Evolutionary conservation across 2,113 vertebrate genomes (phyloP).

Genomic region (Coracopsis vasa): DNA sequence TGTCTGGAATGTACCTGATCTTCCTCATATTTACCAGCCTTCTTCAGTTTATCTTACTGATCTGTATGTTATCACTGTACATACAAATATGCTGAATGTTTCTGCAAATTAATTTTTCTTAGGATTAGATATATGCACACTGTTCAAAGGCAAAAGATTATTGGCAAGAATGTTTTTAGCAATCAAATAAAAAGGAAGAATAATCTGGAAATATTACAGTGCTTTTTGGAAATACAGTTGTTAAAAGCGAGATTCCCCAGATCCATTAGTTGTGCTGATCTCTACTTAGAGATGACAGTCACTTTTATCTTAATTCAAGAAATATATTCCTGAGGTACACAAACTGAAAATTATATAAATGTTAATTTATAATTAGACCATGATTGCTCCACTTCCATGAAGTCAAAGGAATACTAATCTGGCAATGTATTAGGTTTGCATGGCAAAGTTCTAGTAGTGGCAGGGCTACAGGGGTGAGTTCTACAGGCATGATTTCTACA

Average conservation of each 20-base stretch:
- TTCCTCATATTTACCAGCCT: not conserved
- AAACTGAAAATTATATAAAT: not conserved
- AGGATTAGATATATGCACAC: not conserved
- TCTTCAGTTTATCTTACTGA: not conserved
- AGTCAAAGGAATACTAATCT: not conserved
- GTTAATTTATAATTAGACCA: not conserved
- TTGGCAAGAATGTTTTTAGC: not conserved
- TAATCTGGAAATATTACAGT: not conserved
- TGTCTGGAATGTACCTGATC: not conserved
- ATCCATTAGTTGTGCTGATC: not conserved
- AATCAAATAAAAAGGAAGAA: not conserved
- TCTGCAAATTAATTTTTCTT: not conserved
- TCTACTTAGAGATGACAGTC: not conserved
- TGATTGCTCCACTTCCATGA: not conserved
- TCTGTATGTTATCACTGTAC: not conserved
- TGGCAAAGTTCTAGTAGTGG: not conserved
- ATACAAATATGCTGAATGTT: not conserved
- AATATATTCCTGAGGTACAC: not conserved
- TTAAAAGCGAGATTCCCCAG: not conserved
- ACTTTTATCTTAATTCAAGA: not conserved
- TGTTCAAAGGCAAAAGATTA: not conserved
- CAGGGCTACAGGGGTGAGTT: not conserved
- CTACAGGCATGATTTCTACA: not conserved
- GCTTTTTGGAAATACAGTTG: not conserved
- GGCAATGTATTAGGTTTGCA: not conserved